Percentiles rank a stretch among this genome's conserved stretches.
Conservation (phyloP, 2,797 vertebrate genomes). For the Peromyscus aztecus region DNA sequence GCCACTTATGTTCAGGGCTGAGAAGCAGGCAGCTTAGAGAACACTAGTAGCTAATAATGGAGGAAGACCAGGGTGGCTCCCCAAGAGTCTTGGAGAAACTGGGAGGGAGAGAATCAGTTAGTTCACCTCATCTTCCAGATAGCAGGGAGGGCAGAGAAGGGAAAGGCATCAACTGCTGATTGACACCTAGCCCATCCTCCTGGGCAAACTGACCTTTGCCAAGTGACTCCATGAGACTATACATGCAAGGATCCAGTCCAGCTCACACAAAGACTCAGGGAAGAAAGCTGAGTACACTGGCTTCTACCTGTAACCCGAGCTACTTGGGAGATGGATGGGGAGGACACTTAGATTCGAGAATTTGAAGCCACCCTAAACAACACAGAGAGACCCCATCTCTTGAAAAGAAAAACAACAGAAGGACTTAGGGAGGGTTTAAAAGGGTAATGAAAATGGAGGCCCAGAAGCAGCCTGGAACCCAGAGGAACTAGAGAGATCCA, state of each 20-base stretch:
- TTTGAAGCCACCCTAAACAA: background rate
- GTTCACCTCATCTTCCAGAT: too few species aligned
- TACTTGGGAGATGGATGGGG: background rate
- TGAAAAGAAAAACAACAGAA: background rate
- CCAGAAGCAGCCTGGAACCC: background rate
- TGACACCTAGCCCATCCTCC: background rate
- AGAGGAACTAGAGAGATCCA: background rate
- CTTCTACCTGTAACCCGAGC: too few species aligned
- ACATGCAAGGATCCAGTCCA: background rate
- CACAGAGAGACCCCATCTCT: background rate
- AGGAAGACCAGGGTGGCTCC: too few species aligned
- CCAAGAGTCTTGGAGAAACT: background rate
- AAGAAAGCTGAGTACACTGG: background rate
- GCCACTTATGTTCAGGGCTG: background rate
- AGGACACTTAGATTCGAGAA: background rate
- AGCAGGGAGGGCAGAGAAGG: too few species aligned
- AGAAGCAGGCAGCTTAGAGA: background rate
- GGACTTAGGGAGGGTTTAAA: background rate
- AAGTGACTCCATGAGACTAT: rapidly evolving
- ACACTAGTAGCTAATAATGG: background rate
- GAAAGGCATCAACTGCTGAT: rapidly evolving
- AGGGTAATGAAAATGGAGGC: background rate
- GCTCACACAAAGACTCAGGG: background rate
- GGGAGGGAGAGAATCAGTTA: background rate
- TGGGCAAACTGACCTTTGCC: background rate